Evolutionary conservation across 92 coral and sea anemone species (phyloP), one percentile per base, ranked within the genome.

Genomic region (Epizoanthus ramosus): DNA sequence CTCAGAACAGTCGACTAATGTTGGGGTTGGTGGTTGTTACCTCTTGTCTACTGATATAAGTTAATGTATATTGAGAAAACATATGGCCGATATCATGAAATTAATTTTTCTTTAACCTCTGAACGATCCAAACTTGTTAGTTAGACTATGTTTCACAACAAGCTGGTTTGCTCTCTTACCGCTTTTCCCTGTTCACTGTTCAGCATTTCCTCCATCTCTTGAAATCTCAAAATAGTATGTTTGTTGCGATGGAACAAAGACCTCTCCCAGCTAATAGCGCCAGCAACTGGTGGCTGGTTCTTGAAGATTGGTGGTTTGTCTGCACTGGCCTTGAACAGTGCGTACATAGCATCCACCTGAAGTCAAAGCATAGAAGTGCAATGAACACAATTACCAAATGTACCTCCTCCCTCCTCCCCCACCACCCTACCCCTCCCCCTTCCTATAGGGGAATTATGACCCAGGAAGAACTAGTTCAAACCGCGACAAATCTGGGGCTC

Each of bases 231-330:
- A 68, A 97, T 90, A 73, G 99, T 97, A 56, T 90, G 96, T 84
- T 97, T 97, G 43, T 94, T 97, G 69, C 99, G 92, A 77, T 92
- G 81, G 73, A 97, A 97, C 22, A 97, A 90, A 43, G 99, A 97
- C 28, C 99, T 88, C 87, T 97, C 99, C 99, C 99, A 97, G 84
- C 97, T 89, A 31, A 97, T 94, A 41, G 99, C 97, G 21, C 99
- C 99, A 12, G 99, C 98, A 2, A 97, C 98, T 8, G 99, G 99
- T 0, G 99, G 99, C 79, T 97, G 99, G 73, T 97, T 97, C 97
- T 94, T 97, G 93, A 88, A 94, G 50, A 92, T 87, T 37, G 98
- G 99, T 4, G 99, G 99, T 5, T 89, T 86, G 77, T 92, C 95
- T 31, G 94, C 97, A 83, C 85, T 83, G 16, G 95, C 92, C 82